Evolutionary conservation across 2,888 invertebrate genomes (phyloP).

Genomic region (Drosophila picticornis): DNA sequence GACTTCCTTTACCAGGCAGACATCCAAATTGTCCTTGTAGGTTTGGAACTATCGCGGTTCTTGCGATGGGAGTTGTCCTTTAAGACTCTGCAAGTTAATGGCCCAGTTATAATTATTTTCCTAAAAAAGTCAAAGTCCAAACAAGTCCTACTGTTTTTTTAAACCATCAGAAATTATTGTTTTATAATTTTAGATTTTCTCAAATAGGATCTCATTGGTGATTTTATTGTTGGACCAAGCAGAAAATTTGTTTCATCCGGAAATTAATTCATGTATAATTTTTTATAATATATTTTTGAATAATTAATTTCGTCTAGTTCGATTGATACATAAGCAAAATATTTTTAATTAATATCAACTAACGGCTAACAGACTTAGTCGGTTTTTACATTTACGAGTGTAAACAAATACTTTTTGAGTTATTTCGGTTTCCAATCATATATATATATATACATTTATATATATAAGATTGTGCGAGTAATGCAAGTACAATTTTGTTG

Average conservation of each 20-base stretch:
- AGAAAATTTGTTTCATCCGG: not conserved
- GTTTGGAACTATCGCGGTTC: not conserved
- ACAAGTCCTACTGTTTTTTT: not conserved
- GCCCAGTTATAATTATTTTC: not conserved
- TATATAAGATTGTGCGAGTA: slow-evolving; percentile 19
- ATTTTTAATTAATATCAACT: slow-evolving; percentile 63
- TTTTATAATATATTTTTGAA: slow-evolving; percentile 28
- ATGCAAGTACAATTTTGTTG: slow-evolving; percentile 13
- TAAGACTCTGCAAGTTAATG: not conserved
- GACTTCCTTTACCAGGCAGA: not conserved
- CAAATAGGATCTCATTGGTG: slow-evolving; percentile 1
- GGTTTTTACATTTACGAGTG: slow-evolving; percentile 36
- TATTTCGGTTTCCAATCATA: slow-evolving; percentile 9
- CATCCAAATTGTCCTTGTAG: not conserved
- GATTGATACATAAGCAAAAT: slow-evolving; percentile 60
- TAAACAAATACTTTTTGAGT: slow-evolving; percentile 25
- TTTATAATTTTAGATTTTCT: not conserved
- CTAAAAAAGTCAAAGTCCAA: no score
- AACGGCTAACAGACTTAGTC: slow-evolving; percentile 78
- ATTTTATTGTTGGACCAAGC: not conserved
- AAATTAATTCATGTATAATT: slow-evolving; percentile 6
- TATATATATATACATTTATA: slow-evolving; percentile 14
- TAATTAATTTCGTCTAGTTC: slow-evolving; percentile 48
- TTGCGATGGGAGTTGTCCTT: not conserved
- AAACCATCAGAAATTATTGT: not conserved